Evolutionary conservation across 2,113 vertebrate species (phyloP).

Genomic region (Muntiacus reevesi): DNA sequence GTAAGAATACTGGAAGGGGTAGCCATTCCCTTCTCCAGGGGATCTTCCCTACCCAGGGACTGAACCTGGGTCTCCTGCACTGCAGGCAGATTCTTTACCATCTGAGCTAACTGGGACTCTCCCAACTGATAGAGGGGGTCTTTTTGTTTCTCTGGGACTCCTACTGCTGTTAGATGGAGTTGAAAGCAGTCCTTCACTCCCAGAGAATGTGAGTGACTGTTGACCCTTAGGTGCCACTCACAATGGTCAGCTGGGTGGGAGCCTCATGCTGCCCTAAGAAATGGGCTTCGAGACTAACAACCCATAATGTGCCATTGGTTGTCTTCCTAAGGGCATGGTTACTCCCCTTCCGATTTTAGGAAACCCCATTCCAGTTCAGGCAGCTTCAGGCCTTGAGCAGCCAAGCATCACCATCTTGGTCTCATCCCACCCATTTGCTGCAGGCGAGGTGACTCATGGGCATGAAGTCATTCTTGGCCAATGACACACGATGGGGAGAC

Average conservation of each 20-base stretch:
- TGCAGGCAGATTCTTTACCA: neutral
- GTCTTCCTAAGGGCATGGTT: accelerated
- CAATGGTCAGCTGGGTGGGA: accelerated
- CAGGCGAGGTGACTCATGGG: accelerated
- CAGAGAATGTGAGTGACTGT: neutral
- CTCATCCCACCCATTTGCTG: neutral
- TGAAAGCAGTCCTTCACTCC: too few species aligned
- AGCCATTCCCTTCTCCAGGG: neutral
- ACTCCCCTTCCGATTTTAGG: too few species aligned
- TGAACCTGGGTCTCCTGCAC: neutral
- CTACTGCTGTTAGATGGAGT: too few species aligned
- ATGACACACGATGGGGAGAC: accelerated
- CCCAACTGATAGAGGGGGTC: neutral
- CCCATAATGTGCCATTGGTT: accelerated
- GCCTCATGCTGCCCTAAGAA: accelerated
- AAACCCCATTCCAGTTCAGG: neutral
- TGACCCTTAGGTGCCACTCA: neutral
- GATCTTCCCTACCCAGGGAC: neutral
- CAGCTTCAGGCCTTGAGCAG: accelerated
- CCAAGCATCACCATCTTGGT: accelerated
- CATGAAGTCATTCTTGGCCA: too few species aligned
- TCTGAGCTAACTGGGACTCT: neutral
- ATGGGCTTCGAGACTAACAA: accelerated
- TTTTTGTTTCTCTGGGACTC: neutral
- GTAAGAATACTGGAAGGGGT: neutral